Evolutionary conservation across 2,888 invertebrate species (phyloP), one percentile per base, ranked within the genome.

Genomic region (Dusona sp.): DNA sequence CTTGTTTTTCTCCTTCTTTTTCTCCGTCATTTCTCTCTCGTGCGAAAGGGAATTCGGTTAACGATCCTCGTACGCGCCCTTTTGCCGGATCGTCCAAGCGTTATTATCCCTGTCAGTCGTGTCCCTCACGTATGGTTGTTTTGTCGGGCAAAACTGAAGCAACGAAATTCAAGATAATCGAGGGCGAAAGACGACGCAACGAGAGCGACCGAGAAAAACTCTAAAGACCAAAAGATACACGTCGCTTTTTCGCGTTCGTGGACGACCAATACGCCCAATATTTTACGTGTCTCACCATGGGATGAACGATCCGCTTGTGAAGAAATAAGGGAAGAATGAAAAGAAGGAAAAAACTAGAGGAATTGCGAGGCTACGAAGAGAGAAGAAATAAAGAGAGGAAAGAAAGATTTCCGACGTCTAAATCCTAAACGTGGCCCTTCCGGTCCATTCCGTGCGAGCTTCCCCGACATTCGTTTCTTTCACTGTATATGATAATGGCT

Each of bases 21-120:
- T 45, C 72, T 73, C 72, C 72, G 57, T 70, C 25, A 57, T 25
- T 65, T 51, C 38, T 67, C 67, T 67, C 74, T 67, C 81, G 86
- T 84, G 83, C 85, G 83, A 87, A 84, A 74, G 79, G 78, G 87
- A 88, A 88, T 88, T 87, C 79, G 85, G 84, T 87, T 88, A 89
- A 89, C 85, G 89, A 89, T 88, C 81, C 51, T 78, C 74, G 57
- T 73, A 79, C 72, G 79, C 67, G 77, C 73, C 77, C 77, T 84
- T 61, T 65, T 51, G 61, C 83, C 33, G 79, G 22, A 61, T 70
- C 72, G 19, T 65, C 61, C 45, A 54, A 64, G 61, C 79, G 68
- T 89, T 86, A 90, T 91, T 90, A 90, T 90, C 88, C 89, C 88
- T 89, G 90, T 90, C 89, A 89, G 83, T 57, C 89, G 89, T 90